Conservation (phyloP, 2,888 invertebrate genomes). For the Pollenia griseotomentosa region DNA sequence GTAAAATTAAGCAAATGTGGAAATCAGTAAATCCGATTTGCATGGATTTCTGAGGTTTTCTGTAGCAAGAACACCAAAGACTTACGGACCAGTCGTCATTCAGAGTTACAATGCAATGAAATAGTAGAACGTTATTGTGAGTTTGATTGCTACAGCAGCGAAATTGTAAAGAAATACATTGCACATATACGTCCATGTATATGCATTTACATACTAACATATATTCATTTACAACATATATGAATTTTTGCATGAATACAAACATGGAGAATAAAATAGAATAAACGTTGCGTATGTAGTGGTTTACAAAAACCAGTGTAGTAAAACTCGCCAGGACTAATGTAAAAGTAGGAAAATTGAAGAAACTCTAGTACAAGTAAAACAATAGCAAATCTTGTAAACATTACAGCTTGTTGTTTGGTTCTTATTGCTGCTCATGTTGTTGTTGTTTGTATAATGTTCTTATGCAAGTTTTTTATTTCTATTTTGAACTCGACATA, state of each 20-base stretch:
- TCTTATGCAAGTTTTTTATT: constrained; percentile 21
- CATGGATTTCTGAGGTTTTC: constrained; percentile 81
- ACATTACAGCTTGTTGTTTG: constrained; percentile 39
- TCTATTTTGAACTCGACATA: constrained; percentile 71
- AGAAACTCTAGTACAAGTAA: not conserved
- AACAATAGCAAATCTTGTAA: constrained; percentile 59
- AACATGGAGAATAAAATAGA: not conserved
- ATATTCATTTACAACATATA: not conserved
- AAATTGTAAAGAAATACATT: constrained; percentile 20
- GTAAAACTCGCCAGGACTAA: constrained; percentile 17
- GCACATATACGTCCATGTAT: not conserved
- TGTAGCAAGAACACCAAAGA: constrained; percentile 51
- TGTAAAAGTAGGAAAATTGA: not conserved
- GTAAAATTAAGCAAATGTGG: constrained; percentile 73
- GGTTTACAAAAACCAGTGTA: not conserved
- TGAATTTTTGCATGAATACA: not conserved
- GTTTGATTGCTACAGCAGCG: constrained; percentile 44
- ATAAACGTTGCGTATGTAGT: not conserved
- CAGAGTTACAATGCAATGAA: constrained; percentile 31
- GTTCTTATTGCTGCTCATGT: constrained; percentile 72
- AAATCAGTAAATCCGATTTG: constrained; percentile 83
- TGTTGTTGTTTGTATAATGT: constrained; percentile 65
- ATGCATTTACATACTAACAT: not conserved
- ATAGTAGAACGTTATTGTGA: not conserved
- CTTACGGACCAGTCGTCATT: constrained; percentile 6